Percentiles rank a stretch among this genome's conserved stretches.
These are phyloP conservation scores for Theonella swinhoei DNA, from an alignment of 37 sponge, comb jelly and placozoan species.

Conservation along the genomic window DNA sequence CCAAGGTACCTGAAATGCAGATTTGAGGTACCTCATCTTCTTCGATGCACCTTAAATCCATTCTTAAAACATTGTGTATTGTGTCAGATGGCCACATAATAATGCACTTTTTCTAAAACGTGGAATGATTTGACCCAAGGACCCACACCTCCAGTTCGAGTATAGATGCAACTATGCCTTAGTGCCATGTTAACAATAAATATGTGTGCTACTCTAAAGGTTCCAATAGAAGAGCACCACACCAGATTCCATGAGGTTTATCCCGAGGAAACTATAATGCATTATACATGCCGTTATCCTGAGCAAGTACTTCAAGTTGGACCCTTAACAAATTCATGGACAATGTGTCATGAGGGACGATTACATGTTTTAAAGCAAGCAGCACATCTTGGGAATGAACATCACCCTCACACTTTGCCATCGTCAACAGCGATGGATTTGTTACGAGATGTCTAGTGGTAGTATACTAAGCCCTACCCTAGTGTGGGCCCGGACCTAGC, in stretches of 20 bases:
- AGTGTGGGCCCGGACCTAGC: conserved; percentile 11
- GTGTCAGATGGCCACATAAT: too few species aligned
- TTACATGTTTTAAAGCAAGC: conserved; percentile 29
- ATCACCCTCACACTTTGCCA: conserved; percentile 14
- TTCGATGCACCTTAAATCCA: too few species aligned
- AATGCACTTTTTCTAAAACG: too few species aligned
- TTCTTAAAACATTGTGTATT: too few species aligned
- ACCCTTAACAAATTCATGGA: conserved; percentile 40
- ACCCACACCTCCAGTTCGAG: too few species aligned
- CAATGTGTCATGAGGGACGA: conserved; percentile 50
- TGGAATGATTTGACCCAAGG: too few species aligned
- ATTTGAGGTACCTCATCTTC: too few species aligned
- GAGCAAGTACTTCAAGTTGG: conserved; percentile 10
- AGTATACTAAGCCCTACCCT: neutral
- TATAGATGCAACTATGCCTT: too few species aligned
- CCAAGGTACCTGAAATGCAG: too few species aligned
- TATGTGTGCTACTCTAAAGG: conserved; percentile 1
- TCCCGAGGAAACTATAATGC: conserved; percentile 9
- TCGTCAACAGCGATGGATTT: conserved; percentile 22
- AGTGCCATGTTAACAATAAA: conserved; percentile 5
- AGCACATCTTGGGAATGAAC: conserved; percentile 19
- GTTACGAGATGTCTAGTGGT: conserved; percentile 22
- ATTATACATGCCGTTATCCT: conserved; percentile 34
- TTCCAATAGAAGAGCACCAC: conserved; percentile 33
- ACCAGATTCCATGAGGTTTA: conserved; percentile 6